Base-by-base conservation (phyloP, 2,797 vertebrate species). In the Sebastes itinus region DNA sequence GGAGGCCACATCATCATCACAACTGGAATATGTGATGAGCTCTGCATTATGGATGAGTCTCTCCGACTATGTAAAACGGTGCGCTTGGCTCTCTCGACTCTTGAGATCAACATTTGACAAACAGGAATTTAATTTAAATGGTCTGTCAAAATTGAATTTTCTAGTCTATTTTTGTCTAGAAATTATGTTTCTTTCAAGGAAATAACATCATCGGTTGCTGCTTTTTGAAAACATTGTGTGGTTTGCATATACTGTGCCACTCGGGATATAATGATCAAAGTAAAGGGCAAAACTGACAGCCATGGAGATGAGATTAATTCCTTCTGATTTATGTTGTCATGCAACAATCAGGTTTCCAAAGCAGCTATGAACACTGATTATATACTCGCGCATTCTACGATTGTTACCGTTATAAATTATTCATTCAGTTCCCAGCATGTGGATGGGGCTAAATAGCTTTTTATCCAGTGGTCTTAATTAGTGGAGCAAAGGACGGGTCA, bases 381-480 rank as follows among this genome's bases (percentile, higher is more conserved):
- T 22, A 72, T 65, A 73, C 79, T 71, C 23, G 42, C 55, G 22
- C 33, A 38, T 38, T 54, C n/a, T 63, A 52, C 20, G 72, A 6
- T 49, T 49, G 67, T 30, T 70, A 27, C 60, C 70, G 68, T 78
- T 70, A 77, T 65, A 61, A 86, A 81, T 83, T 49, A 77, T 81
- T 82, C 72, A 90, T 32, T 62, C 54, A 10, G 20, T 78, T 63
- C 46, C 38, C 61, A 56, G 75, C 14, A 25, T 79, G 35, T 60
- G 52, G 75, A 77, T 32, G 20, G 14, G 30, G 33, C 32, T 77
- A 77, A 78, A 65, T n/a, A 82, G 60, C 59, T 75, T 85, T 80
- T 80, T 69, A 83, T 80, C 73, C 28, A 79, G 22, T 62, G 42
- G 72, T 85, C 54, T 69, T 84, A 81, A 86, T 89, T 85, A 83